These are phyloP conservation scores for Trichomalopsis sarcophagae DNA, from an alignment of 1,140 invertebrate genomes.

Conservation along the genomic window DNA sequence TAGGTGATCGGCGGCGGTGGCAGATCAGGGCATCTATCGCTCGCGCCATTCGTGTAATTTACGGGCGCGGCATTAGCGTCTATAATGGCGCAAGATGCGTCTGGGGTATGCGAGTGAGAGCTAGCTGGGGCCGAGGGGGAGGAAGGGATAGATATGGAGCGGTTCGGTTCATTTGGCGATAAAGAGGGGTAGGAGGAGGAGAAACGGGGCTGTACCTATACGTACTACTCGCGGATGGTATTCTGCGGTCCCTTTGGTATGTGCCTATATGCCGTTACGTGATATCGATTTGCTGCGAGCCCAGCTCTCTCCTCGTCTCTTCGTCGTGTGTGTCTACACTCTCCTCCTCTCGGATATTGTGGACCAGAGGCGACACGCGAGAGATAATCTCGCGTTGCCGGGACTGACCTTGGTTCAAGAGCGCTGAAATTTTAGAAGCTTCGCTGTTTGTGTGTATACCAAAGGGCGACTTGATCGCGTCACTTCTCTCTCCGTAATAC, in stretches of 20 bases:
- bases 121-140: slow-evolving; percentile 33
- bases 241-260: slow-evolving; percentile 72
- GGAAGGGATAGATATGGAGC: not conserved
- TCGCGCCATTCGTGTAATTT: slow-evolving; percentile 66
- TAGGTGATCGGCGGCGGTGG: not conserved
- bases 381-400: not conserved
- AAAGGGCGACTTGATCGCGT: no score
- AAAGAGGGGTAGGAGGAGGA: slow-evolving; percentile 32
- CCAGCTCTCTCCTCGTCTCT: slow-evolving; percentile 40
- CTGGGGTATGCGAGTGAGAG: slow-evolving; percentile 50
- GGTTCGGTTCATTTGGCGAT: slow-evolving; percentile 15
- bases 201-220: no score
- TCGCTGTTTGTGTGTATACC: not conserved
- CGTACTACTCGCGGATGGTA: slow-evolving; percentile 65
- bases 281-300: slow-evolving; percentile 67
- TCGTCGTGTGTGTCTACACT: not conserved
- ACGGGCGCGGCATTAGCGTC: slow-evolving; percentile 68
- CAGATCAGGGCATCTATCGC: slow-evolving; percentile 59
- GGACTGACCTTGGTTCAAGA: not conserved
- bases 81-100: slow-evolving; percentile 63
- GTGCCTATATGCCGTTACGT: slow-evolving; percentile 70
- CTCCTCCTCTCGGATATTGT: not conserved
- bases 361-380: not conserved
- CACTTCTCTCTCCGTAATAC: not conserved
- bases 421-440: slow-evolving; percentile 3